Evolutionary conservation across 2,888 invertebrate genomes (phyloP).

Genomic region (Cosmia pyralina): DNA sequence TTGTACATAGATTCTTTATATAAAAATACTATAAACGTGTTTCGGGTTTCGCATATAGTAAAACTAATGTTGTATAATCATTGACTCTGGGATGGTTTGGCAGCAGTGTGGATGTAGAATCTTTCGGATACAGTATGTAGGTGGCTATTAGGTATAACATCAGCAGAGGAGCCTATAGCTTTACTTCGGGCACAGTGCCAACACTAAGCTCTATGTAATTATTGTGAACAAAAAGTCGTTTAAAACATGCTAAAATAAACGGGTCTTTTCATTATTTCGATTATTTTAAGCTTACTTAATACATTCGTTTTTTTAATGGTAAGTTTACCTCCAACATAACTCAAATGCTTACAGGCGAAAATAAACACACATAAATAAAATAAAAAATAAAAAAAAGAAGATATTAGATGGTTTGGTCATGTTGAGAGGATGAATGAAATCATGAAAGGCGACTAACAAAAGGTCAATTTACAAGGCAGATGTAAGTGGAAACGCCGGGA

Average conservation of each 20-base stretch:
- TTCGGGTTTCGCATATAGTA: no score
- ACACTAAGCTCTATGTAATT: constrained; percentile 26
- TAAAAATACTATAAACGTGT: no score
- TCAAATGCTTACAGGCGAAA: not conserved
- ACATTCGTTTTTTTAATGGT: not conserved
- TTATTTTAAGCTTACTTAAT: constrained; percentile 4
- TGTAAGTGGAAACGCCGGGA: no score
- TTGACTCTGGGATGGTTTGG: not conserved
- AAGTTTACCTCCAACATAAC: not conserved
- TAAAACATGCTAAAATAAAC: not conserved
- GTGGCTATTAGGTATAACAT: no score
- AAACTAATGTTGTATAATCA: no score
- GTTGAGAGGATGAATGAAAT: no score
- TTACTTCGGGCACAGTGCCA: constrained; percentile 20
- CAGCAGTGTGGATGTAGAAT: not conserved
- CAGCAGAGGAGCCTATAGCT: not conserved
- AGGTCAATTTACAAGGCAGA: no score
- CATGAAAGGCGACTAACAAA: no score
- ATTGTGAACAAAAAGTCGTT: constrained; percentile 34
- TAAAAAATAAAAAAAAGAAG: no score
- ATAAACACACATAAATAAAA: not conserved
- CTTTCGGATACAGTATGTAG: not conserved
- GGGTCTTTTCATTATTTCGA: not conserved
- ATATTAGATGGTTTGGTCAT: no score
- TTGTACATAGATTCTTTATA: no score